Base-by-base conservation (phyloP, 2,888 invertebrate genomes). In the Andrena fulva region DNA sequence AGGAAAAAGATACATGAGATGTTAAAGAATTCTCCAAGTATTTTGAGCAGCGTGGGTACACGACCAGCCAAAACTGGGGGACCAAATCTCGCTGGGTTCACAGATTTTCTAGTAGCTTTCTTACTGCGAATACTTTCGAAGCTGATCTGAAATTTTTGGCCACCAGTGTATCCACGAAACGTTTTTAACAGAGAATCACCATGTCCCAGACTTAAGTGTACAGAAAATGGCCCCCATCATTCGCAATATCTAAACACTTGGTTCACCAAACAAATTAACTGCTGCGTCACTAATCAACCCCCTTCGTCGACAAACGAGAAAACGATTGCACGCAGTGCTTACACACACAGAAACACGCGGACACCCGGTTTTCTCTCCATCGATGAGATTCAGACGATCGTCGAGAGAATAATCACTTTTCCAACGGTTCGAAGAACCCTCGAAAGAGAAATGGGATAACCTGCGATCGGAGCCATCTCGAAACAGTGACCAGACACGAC, bases 331-430 rank as follows among this genome's bases (percentile, higher is more conserved):
- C 16, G 31, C 54, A 68, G 63, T 72, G 42, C 5, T 33, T 42
- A 2, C 10, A 60, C 60, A 31, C 31, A 35, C 52, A 42, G 16
- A 42, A 42, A 24, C 27, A 20, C 59, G 27, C 59, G 16, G 27
- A 20, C 56, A 42, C 16, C 42, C 56, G 31, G 31, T 73, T 69
- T 62, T 74, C 33, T 60, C 66, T 50, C 16, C 63, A 71, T 66
- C 78, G 63, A 79, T 63, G 59, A 62, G 42, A 12, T 20, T 74
- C 48, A 35, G 31, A 85, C 68, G 29, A 50, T 86, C 66, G 77
- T 76, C 77, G 74, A 86, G 74, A 85, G 35, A 80, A 73, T 29
- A 8, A 35, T 56, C 75, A 63, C 79, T 7, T 70, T 77, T 52
- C 77, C 54, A 62, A 78, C 72, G 66, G 54, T 67, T 71, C 31